phyloP scores from a whole-genome alignment of 2,888 invertebrate genomes.

The Pseudoips prasinana region DNA sequence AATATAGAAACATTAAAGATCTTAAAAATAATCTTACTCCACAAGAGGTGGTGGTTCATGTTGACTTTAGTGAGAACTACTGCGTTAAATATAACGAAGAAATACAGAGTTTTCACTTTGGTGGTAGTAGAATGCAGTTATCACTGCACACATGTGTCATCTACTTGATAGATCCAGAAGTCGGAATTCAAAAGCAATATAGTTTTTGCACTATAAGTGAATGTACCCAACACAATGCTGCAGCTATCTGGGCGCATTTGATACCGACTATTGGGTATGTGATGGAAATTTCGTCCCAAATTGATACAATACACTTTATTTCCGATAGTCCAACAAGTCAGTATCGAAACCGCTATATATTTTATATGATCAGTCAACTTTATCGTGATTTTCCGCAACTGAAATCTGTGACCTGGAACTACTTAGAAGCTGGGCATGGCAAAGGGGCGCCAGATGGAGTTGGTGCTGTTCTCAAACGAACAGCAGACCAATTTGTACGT shows the following conservation, averaged over 20 bases:
- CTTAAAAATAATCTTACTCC: slow-evolving; percentile 1
- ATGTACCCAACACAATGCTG: slow-evolving; percentile 16
- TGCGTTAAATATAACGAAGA: neutral
- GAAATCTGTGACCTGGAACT: slow-evolving; percentile 23
- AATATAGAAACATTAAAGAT: neutral
- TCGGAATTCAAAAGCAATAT: slow-evolving; percentile 3
- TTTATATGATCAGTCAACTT: slow-evolving; percentile 18
- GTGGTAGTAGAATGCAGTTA: neutral
- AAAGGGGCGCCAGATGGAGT: slow-evolving; percentile 7
- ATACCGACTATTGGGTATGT: neutral
- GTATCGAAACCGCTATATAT: slow-evolving; percentile 29
- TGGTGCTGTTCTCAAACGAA: slow-evolving; percentile 23
- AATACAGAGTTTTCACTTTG: slow-evolving; percentile 1
- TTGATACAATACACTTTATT: slow-evolving; percentile 19
- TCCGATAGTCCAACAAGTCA: slow-evolving; percentile 27
- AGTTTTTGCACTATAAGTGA: slow-evolving; percentile 1
- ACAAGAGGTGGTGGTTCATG: slow-evolving; percentile 1
- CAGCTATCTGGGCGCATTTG: slow-evolving; percentile 22
- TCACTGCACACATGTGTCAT: neutral
- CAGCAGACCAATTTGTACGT: slow-evolving; percentile 19
- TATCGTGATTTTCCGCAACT: slow-evolving; percentile 1
- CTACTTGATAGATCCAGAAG: neutral
- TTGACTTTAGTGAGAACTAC: slow-evolving; percentile 2
- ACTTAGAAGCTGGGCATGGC: slow-evolving; percentile 7
- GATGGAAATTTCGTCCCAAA: neutral